Evolutionary conservation across 2,797 vertebrate genomes (phyloP), one percentile per base, ranked within the genome.

Genomic region (Chelon labrosus): DNA sequence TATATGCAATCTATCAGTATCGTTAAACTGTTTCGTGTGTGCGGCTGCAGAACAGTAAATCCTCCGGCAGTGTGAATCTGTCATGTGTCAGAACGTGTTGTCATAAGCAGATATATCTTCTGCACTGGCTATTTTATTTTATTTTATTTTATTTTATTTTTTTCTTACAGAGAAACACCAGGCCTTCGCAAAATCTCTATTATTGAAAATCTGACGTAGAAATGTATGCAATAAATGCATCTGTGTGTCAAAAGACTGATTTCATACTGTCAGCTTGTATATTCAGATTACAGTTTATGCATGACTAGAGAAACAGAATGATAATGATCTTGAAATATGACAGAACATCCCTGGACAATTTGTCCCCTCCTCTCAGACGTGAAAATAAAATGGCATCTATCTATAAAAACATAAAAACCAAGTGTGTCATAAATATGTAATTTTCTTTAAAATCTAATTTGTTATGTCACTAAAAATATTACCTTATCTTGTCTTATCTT

Each of bases 21-120:
- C 55, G 77, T 91, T 90, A 86, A 89, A 88, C 77, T 85, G 85
- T 75, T 88, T 53, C 13, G 9, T 60, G 76, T 75, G 85, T 81
- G 73, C 39, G 13, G 68, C 62, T 56, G 37, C 61, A 41, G 80
- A 67, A 75, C 83, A 20, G 73, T 90, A 86, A 90, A 91, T 91
- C 80, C 77, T 76, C 20, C 60, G 41, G 80, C 84, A 55, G 79
- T 22, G 64, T 77, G 79, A 86, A 85, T 85, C 82, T 85, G 84
- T 89, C 85, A 80, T 77, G 65, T 85, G 86, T 88, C 84, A 85
- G 60, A 68, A 65, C 5, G 31, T 37, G 67, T 70, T 73, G 80
- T 88, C 82, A 85, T 83, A 63, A 77, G 82, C 68, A 83, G 77
- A 83, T 85, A 78, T 73, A 73, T 87, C 65, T 58, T 49, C 61